Evolutionary conservation across 2,113 vertebrate genomes (phyloP), one percentile per base, ranked within the genome.

Genomic region (Chaetops frenatus): DNA sequence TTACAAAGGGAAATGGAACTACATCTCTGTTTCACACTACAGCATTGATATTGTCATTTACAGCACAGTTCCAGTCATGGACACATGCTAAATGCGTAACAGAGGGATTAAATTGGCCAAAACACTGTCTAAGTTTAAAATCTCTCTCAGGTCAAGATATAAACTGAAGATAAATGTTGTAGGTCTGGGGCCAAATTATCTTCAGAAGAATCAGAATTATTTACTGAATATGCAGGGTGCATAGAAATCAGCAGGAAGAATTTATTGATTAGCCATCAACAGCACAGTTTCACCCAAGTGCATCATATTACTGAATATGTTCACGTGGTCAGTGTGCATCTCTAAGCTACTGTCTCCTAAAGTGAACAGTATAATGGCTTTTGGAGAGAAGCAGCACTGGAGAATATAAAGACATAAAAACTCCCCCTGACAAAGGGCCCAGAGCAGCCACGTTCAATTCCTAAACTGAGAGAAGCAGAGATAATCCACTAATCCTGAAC

Each of bases 401-500:
- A 67, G 69, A 96, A 98, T 93, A 97, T 92, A 92, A 95, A 96
- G 94, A 73, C 73, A 91, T 97, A 97, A 98, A 97, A 98, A 98
- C 97, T 97, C 98, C 98, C 97, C 91, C 97, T 98, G 98, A 99
- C 98, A 99, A 99, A 99, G 98, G 98, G 98, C 98, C 97, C 80
- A 96, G 97, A 98, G 98, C 98, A 99, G 98, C 98, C 98, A 97
- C 97, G 97, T 96, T 98, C 98, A 98, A 92, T 98, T 98, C 98
- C 96, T 95, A 97, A 98, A 97, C 92, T 96, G 98, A 97, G 98
- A 97, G 98, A 97, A 98, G 97, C 93, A 88, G 90, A 98, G 98
- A 98, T 99, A 99, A 99, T 98, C 98, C 99, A 96, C 98, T 98
- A 98, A 99, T 98, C 98, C 98, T 98, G 98, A 98, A 96, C 95